These are phyloP conservation scores for Sebastes iracundus DNA, from an alignment of 2,797 vertebrate species.

Conservation along the genomic window DNA sequence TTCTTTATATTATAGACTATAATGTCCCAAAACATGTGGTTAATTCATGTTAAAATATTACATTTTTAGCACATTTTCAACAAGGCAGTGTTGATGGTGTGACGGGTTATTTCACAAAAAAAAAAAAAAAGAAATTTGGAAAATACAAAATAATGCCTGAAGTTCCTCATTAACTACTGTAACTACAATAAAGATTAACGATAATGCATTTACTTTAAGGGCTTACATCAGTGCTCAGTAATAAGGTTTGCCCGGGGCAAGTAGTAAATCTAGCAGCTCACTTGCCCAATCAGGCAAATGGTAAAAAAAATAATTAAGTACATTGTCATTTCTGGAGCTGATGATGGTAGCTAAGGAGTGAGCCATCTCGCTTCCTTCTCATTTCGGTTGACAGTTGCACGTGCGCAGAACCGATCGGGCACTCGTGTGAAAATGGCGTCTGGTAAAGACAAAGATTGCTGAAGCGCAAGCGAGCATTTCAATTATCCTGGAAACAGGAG, in stretches of 20 bases:
- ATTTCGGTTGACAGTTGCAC: no score
- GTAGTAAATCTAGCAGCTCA: no score
- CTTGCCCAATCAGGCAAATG: no score
- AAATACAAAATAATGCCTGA: neutral
- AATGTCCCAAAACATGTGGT: neutral
- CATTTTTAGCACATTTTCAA: neutral
- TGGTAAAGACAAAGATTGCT: no score
- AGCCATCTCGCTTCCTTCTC: no score
- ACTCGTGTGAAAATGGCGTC: no score
- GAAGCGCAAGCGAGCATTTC: no score
- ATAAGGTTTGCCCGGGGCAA: no score
- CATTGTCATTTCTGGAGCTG: no score
- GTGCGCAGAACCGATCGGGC: accelerated
- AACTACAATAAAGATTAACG: neutral
- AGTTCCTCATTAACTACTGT: neutral
- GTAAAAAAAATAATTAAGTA: no score
- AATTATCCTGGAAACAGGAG: no score
- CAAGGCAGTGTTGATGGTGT: neutral
- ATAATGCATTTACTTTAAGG: neutral
- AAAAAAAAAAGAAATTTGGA: neutral
- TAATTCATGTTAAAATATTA: neutral
- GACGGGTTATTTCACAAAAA: neutral
- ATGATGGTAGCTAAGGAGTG: no score
- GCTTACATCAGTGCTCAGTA: neutral
- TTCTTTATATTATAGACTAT: neutral